Percentiles rank a stretch among this genome's conserved stretches.
phyloP scores from a whole-genome alignment of 2,113 vertebrate genomes.

The Carassius gibelio region DNA sequence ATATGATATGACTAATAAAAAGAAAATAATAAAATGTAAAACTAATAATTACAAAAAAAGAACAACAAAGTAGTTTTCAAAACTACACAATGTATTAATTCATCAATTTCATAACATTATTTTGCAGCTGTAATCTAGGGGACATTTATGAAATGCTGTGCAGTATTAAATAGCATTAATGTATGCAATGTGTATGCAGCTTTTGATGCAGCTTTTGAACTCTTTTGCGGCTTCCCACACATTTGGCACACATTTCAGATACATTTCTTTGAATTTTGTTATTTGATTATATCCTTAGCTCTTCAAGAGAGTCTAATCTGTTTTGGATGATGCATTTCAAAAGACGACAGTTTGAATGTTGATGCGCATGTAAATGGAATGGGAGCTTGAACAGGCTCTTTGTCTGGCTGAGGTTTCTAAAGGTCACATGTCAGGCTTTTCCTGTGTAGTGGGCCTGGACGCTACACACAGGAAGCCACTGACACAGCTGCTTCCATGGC shows the following conservation, averaged over 20 bases:
- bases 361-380: constrained; percentile 73
- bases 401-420: constrained; percentile 66
- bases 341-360: constrained; percentile 47
- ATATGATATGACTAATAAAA: not conserved
- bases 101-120: not conserved
- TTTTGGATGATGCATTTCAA: constrained; percentile 50
- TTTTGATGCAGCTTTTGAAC: not conserved
- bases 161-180: not conserved
- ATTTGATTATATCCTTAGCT: not conserved
- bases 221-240: not conserved
- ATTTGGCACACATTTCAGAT: not conserved
- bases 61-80: not conserved
- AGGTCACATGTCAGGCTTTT: constrained; percentile 62
- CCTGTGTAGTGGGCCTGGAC: constrained; percentile 52
- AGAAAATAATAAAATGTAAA: not conserved
- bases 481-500: constrained; percentile 53
- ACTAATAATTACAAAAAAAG: not conserved
- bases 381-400: constrained; percentile 69
- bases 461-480: constrained; percentile 63
- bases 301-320: constrained; percentile 13
- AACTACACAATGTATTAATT: too few relatives aligned
- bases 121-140: not conserved
- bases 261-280: not conserved
- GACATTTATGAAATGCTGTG: not conserved
- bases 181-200: not conserved